A percentile compares a stretch with the other conserved stretches of the same genome.
These are phyloP conservation scores for Eurytoma californica DNA, from an alignment of 2,888 invertebrate genomes.

Conservation along the genomic window DNA sequence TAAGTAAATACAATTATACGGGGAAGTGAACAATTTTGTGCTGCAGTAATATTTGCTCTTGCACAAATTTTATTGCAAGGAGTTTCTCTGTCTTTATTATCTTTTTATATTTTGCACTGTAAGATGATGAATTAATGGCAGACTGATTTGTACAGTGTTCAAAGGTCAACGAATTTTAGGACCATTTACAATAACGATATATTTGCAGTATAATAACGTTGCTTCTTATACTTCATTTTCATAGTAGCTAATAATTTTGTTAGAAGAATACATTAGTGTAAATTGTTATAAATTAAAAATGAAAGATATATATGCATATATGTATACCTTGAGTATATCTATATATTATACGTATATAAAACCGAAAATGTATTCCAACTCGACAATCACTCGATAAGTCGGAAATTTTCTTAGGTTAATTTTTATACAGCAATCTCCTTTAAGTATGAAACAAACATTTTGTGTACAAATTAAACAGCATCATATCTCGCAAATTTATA, in stretches of 20 bases:
- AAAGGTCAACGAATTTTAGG: constrained; percentile 22
- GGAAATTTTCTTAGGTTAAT: constrained; percentile 44
- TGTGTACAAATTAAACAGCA: constrained; percentile 36
- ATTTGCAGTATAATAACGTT: constrained; percentile 30
- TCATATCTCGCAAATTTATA: constrained; percentile 41
- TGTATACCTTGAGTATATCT: constrained; percentile 10
- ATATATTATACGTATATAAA: constrained; percentile 19
- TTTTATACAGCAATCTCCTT: constrained; percentile 42
- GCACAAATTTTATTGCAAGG: no score
- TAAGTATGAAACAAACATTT: constrained; percentile 16
- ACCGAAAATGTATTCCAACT: constrained; percentile 40
- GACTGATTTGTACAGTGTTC: constrained; percentile 33
- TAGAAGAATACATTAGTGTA: constrained; percentile 1
- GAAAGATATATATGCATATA: constrained; percentile 2
- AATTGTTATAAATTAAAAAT: constrained; percentile 24
- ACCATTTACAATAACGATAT: constrained; percentile 14
- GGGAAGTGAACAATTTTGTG: no score
- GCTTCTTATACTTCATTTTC: constrained; percentile 17
- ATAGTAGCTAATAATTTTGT: constrained; percentile 11
- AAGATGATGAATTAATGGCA: constrained; percentile 10
- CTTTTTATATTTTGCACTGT: constrained; percentile 15
- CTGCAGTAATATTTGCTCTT: no score
- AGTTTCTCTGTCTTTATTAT: no score
- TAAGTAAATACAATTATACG: no score
- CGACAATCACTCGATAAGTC: constrained; percentile 50